phyloP scores from a whole-genome alignment of 2,888 invertebrate species.

The Lamellibrachia columna region DNA sequence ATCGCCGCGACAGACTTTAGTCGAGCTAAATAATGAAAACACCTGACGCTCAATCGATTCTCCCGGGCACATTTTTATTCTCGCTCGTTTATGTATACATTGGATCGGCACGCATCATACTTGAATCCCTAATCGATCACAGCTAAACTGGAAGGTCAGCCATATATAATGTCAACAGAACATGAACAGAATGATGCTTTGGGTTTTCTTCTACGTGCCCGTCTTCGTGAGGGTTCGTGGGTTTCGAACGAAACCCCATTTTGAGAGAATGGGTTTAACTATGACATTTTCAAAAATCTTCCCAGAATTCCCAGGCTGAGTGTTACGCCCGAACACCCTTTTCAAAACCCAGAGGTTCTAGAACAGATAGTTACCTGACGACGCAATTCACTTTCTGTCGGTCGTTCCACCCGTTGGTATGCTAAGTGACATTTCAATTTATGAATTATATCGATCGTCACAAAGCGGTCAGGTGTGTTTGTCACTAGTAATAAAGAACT shows the following conservation, averaged over 20 bases:
- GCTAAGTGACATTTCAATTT: background rate
- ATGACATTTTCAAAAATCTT: too few species aligned
- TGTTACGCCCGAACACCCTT: too few species aligned
- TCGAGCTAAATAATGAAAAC: background rate
- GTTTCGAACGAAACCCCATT: too few species aligned
- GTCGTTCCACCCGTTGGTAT: background rate
- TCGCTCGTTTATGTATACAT: background rate
- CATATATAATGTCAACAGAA: background rate
- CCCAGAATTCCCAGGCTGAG: too few species aligned
- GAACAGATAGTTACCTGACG: background rate
- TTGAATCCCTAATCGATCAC: background rate
- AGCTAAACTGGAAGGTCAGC: background rate
- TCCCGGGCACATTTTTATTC: background rate
- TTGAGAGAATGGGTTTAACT: too few species aligned
- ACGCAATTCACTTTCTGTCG: background rate
- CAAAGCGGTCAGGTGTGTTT: background rate
- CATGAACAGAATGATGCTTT: background rate
- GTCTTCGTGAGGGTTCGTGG: too few species aligned
- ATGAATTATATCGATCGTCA: conserved; percentile 6
- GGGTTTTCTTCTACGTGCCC: too few species aligned
- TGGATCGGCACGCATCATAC: background rate
- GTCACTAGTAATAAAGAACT: background rate
- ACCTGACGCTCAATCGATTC: background rate
- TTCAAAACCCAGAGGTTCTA: too few species aligned
- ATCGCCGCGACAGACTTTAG: background rate